Evolutionary conservation across 2,113 vertebrate genomes (phyloP).

Genomic region (Otis tarda): DNA sequence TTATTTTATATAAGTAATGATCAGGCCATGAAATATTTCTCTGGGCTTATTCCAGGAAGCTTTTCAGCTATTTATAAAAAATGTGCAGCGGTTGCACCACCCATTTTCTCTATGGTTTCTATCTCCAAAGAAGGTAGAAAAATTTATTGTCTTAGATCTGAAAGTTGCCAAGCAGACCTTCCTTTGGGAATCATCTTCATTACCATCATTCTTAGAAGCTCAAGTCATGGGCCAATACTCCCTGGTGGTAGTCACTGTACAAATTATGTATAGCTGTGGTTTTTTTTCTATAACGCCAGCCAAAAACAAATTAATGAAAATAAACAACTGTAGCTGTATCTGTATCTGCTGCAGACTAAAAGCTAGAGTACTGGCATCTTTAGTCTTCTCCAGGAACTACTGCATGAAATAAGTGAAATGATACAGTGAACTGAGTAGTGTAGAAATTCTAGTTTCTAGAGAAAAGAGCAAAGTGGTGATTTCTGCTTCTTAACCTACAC

Average conservation of each 20-base stretch:
- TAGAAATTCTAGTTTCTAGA: not conserved
- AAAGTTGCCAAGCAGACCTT: constrained; percentile 19
- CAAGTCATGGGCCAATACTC: constrained; percentile 21
- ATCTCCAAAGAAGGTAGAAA: constrained; percentile 52
- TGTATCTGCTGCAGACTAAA: not conserved
- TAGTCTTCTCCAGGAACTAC: not conserved
- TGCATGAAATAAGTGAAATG: not conserved
- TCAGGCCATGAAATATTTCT: not conserved
- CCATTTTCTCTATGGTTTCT: not conserved
- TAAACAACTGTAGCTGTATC: not conserved
- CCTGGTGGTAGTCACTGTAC: not conserved
- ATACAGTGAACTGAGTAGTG: not conserved
- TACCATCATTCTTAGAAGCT: constrained; percentile 25
- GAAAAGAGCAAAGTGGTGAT: not conserved
- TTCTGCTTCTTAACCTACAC: not conserved
- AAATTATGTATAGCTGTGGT: not conserved
- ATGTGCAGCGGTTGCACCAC: not conserved
- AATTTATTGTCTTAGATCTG: constrained; percentile 4
- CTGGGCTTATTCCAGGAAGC: constrained; percentile 15
- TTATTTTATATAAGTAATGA: not conserved
- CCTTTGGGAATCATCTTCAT: constrained; percentile 40
- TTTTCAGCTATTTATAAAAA: not conserved
- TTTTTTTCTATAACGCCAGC: not conserved
- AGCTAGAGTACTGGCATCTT: not conserved
- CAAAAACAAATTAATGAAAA: constrained; percentile 34